Base-by-base conservation (phyloP, 2,797 vertebrate genomes). In the Heliangelus exortis region DNA sequence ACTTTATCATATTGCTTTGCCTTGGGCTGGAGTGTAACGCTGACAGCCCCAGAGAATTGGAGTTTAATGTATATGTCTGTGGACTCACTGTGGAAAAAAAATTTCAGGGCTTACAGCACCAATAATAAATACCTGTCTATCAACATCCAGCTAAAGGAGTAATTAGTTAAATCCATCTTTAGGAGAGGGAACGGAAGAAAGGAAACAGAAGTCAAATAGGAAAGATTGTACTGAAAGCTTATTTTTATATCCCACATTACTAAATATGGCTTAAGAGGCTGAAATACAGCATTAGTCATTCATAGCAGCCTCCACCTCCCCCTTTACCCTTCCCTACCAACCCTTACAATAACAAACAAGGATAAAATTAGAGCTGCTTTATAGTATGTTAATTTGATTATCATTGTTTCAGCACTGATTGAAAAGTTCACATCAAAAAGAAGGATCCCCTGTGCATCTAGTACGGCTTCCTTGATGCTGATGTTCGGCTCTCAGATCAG, bases 181-280 rank as follows among this genome's bases (percentile, higher is more conserved):
- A 93, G 93, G 91, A 97, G 97, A 97, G 78, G 87, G 92, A 97
- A 87, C 80, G 96, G 95, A 97, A 97, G 92, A 98, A 98, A 98
- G 98, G 98, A 99, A 98, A 98, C 98, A 98, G 98, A 97, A 97
- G 96, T 97, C 92, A 96, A 95, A 90, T 81, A 67, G 55, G 89
- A 94, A 95, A 98, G 98, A 98, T 93, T 82, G 95, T 97, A 96
- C 97, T 63, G 93, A 97, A 97, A 97, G 98, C 97, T 98, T 98
- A 97, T 98, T 98, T 98, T 98, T 98, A 97, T 98, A 98, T 96
- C 94, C 96, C 97, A 78, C 92, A 94, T 93, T 97, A 97, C 98
- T 98, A 98, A 98, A 98, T 98, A 98, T 98, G 98, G 97, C 97
- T 97, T 97, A 98, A 97, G 97, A 97, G 94, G 96, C 88, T 92